A percentile compares a stretch with the other conserved stretches of the same genome.
These are phyloP conservation scores for Escarpia spicata DNA, from an alignment of 2,888 invertebrate genomes.

Conservation along the genomic window DNA sequence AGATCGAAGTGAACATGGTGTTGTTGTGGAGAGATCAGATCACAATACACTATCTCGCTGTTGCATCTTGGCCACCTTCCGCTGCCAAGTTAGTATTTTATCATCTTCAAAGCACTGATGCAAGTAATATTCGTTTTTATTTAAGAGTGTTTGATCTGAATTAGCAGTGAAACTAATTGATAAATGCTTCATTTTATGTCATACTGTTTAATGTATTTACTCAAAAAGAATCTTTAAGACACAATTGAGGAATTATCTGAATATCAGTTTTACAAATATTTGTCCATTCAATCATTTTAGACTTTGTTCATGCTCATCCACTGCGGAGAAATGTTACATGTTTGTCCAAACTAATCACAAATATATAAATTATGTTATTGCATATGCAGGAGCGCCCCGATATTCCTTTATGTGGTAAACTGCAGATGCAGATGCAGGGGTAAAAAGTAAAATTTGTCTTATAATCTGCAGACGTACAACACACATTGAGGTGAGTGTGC, in stretches of 20 bases:
- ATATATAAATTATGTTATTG: not conserved
- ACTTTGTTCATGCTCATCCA: not conserved
- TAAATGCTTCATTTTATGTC: not conserved
- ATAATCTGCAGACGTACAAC: slow-evolving; percentile 40
- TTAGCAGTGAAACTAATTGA: not conserved
- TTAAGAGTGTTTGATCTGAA: not conserved
- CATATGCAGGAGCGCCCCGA: not conserved
- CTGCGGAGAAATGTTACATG: not conserved
- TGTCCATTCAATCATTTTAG: not conserved
- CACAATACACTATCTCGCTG: slow-evolving; percentile 75
- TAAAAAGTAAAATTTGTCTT: no score
- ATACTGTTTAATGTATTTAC: not conserved
- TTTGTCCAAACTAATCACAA: not conserved
- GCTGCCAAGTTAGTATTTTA: slow-evolving; percentile 47
- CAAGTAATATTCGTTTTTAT: not conserved
- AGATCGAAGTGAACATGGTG: slow-evolving; percentile 74
- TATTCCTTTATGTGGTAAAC: not conserved
- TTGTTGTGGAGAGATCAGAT: slow-evolving; percentile 80
- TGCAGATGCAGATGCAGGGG: slow-evolving; percentile 24
- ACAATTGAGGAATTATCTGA: no score
- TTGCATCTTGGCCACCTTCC: slow-evolving; percentile 71
- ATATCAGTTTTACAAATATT: not conserved
- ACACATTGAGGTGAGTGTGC: slow-evolving; percentile 60
- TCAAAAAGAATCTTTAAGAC: no score
- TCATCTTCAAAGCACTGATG: not conserved